Conservation (phyloP, 2,888 invertebrate genomes). For the Apodemia zela region DNA sequence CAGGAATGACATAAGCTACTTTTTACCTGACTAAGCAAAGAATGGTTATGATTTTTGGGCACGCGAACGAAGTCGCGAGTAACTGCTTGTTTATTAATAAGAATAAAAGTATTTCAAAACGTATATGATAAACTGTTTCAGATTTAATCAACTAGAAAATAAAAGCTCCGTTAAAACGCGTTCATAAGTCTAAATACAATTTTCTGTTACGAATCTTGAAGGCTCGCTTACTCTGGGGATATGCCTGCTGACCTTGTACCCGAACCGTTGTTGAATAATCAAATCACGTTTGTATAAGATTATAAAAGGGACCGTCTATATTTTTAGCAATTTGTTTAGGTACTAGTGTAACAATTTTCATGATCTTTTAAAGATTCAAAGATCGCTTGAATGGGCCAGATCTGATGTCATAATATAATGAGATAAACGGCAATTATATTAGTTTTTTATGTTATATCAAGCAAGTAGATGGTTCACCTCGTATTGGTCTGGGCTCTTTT, state of each 20-base stretch:
- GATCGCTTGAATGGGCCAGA: background rate
- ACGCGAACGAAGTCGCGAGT: no score
- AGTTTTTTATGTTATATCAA: no score
- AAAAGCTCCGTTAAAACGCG: slow-evolving; percentile 36
- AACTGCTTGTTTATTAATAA: background rate
- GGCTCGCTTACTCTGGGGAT: slow-evolving; percentile 20
- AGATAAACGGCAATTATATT: no score
- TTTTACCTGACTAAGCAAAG: no score
- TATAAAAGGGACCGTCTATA: background rate
- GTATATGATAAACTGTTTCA: background rate
- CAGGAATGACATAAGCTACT: no score
- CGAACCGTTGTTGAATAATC: slow-evolving; percentile 35
- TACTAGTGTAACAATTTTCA: background rate
- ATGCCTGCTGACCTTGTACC: slow-evolving; percentile 35
- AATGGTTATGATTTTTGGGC: no score
- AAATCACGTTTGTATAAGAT: slow-evolving; percentile 29
- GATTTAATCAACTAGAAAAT: slow-evolving; percentile 53
- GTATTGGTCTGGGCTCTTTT: no score
- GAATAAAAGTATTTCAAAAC: background rate
- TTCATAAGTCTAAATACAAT: background rate
- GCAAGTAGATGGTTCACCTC: no score
- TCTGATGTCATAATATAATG: no score
- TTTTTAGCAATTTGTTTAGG: background rate
- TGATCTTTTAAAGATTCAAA: background rate
- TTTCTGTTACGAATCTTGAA: slow-evolving; percentile 11